Evolutionary conservation across 2,888 invertebrate genomes (phyloP), one percentile per base, ranked within the genome.

Genomic region (Leucania comma): DNA sequence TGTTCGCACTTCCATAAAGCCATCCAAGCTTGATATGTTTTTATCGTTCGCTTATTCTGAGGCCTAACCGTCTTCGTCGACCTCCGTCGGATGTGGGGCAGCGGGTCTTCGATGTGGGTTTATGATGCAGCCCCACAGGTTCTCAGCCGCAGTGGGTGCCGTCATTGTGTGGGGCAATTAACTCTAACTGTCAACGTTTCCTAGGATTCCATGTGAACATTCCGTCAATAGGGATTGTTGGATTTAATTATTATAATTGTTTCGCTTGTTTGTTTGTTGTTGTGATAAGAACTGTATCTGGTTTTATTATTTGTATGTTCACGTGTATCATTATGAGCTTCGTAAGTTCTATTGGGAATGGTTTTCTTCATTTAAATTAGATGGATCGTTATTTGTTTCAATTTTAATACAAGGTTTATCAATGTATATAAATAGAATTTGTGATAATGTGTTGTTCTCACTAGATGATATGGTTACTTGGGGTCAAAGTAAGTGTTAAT

Each of bases 51-150:
- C 80, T 62, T 72, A 58, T 72, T 78, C 74, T 78, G 69, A 60
- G 75, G 83, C 75, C 84, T 80, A 78, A 78, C 80, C 63, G 83
- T 83, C 65, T 57, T 51, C 60, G 70, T 50, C 80, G 78, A 82
- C 81, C 81, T 70, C 72, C 35, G 56, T 56, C 50, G 57, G 78
- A 94, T 91, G 92, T 94, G 85, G 92, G 95, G 92, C 92, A 95
- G 82, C 90, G 82, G 94, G 95, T 94, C 93, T 92, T 78, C 74
- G 71, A 94, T 91, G 91, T 94, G 91, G 94, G 94, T 95, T 95
- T 94, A 94, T 88, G 91, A 90, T 84, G 84, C 85, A 75, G 86
- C 78, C 73, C 74, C 82, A 84, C 86, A 85, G 86, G 94, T 93
- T 94, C 90, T 93, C 93, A 89, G 82, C 82, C 75, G 53, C 65